These are phyloP conservation scores for Heptranchias perlo DNA, from an alignment of 2,113 vertebrate genomes.

Conservation along the genomic window DNA sequence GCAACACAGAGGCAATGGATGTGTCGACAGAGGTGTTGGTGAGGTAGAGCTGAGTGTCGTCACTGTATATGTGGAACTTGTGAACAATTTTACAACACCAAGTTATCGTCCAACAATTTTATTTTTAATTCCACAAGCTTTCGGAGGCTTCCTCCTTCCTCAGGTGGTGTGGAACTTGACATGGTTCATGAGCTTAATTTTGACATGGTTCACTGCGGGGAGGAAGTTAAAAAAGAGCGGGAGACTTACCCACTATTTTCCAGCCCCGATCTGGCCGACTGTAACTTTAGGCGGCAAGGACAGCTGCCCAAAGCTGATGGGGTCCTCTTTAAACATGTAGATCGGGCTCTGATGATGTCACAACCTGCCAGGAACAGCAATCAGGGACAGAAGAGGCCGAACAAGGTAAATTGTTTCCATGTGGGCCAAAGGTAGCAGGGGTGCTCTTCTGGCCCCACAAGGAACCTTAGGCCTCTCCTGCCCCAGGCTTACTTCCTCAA, in stretches of 20 bases:
- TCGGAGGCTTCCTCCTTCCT: too few species aligned
- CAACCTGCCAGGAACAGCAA: neutral
- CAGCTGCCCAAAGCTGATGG: neutral
- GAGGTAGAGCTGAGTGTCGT: neutral
- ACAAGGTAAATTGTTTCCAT: neutral
- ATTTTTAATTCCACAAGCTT: too few species aligned
- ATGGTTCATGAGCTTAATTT: neutral
- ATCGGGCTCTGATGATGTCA: neutral
- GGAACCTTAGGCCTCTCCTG: neutral
- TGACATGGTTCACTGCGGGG: neutral
- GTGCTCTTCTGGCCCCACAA: neutral
- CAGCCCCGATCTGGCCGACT: neutral
- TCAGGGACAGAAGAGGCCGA: neutral
- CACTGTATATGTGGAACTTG: too few species aligned
- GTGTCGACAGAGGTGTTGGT: neutral
- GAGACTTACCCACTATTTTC: neutral
- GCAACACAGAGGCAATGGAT: neutral
- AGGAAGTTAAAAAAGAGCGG: neutral
- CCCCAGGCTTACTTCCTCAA: neutral
- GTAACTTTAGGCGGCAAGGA: neutral
- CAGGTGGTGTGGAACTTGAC: too few species aligned
- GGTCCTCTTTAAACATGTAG: neutral
- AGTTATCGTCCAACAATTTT: too few species aligned
- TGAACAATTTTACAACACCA: too few species aligned
- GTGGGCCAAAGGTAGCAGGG: too few species aligned